Evolutionary conservation across 2,888 invertebrate genomes (phyloP), one percentile per base, ranked within the genome.

Genomic region (Pseudococcus viburni): DNA sequence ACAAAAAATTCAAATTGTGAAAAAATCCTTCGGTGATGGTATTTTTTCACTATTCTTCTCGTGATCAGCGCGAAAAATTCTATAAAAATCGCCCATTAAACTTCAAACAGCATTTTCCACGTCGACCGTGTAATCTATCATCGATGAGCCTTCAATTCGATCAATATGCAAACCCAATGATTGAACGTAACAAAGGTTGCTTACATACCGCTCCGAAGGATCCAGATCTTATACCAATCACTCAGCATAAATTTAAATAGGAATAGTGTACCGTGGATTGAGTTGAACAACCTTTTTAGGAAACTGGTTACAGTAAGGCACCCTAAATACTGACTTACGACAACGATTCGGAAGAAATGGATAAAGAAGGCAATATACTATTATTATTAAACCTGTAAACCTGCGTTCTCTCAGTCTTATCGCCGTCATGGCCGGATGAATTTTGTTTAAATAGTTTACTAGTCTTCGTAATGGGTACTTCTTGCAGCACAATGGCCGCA

Each of bases 401-500:
- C 42, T 89, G 93, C 91, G 80, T 33, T 83, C 95, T 95, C 91
- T 95, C 95, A 90, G 95, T 95, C 91, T 94, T 93, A 91, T 95
- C 95, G 90, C 95, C 91, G 0, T 94, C 94, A 33, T 95, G 94
- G 26, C 95, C 95, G 6, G 94, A 94, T 26, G 95, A 95, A 91
- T 94, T 94, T 90, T 95, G 95, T 90, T 94, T 95, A 91, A 93
- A 94, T 39, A 94, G 26, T 46, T 85, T 85, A 59, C 80, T 80
- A 39, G 51, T 77, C n/a, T 80, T 89, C 9, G 73, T 73, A 17
- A 86, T 77, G 15, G 85, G 89, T 19, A 86, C 73, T 22, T 86
- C 89, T 33, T 86, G 85, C 55, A 86, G 22, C 48, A 86, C 85
- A 51, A 86, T 86, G 8, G 85, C 59, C 15, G 64, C 9, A 89